These are phyloP conservation scores for Tribolium madens DNA, from an alignment of 1,140 invertebrate genomes.

Conservation along the genomic window DNA sequence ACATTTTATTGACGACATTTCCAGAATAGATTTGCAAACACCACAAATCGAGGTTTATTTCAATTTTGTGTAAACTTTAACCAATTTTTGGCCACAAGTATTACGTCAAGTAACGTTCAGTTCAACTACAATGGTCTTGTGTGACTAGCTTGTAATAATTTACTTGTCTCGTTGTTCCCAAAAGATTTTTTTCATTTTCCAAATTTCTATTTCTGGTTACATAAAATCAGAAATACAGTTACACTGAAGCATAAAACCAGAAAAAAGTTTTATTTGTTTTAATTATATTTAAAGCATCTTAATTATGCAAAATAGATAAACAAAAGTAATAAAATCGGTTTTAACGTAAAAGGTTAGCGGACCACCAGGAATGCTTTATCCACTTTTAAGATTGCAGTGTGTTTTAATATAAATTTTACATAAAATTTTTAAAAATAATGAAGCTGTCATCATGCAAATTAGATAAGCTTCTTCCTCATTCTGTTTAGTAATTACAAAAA, in stretches of 20 bases:
- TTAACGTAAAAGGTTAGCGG: not conserved
- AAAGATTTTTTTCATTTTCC: not conserved
- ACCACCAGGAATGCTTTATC: not conserved
- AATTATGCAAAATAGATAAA: not conserved
- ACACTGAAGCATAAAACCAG: not conserved
- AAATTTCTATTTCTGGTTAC: not conserved
- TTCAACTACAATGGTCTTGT: not conserved
- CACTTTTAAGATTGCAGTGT: not conserved
- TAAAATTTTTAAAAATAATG: not conserved
- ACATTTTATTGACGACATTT: slow-evolving; percentile 23
- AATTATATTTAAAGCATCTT: not conserved
- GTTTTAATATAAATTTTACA: not conserved
- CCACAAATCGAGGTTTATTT: not conserved
- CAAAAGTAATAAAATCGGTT: not conserved
- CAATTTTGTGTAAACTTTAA: not conserved
- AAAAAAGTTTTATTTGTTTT: not conserved
- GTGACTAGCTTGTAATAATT: not conserved
- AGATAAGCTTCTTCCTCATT: not conserved
- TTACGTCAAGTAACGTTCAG: not conserved
- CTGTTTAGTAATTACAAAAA: not conserved
- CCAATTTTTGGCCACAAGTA: not conserved
- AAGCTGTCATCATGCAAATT: not conserved
- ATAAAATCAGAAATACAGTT: not conserved
- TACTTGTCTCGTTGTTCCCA: not conserved
- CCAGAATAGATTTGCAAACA: not conserved